Base-by-base conservation (phyloP, 1,140 invertebrate genomes). In the Ruditapes philippinarum region DNA sequence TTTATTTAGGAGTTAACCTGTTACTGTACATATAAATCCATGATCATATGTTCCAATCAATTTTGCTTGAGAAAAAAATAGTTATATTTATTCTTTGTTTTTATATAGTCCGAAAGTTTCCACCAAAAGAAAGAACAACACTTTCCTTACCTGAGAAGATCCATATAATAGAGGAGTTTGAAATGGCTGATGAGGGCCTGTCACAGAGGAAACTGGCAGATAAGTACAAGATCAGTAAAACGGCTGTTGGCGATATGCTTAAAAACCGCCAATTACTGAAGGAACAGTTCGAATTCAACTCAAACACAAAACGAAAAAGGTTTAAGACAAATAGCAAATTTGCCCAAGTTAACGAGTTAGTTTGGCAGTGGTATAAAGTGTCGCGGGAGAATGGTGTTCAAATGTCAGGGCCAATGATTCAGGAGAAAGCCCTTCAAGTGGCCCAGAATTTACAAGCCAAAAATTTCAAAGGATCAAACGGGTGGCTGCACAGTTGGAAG, bases 391-490 rank as follows among this genome's bases (percentile, higher is more conserved):
- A 78, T 31, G 78, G 79, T 19, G 51, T 89, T n/a, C 83, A 89
- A 65, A 78, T 91, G n/a, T 82, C 88, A n/a, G 88, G 90, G 11
- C 91, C 91, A 19, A 90, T 93, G 78, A 82, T 95, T 40, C 92
- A 94, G 78, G 91, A 91, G 19, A 92, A 94, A 85, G 94, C 92
- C 0, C 80, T 91, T 28, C 73, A 89, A 62, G 79, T 91, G 40
- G 92, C 92, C 33, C 84, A 92, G 45, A 82, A 89, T 54, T 88
- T 95, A 28, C 89, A 91, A 0, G 85, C 89, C 49, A 87, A 74
- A 49, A 92, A 95, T 51, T 95, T 95, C 80, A 94, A 93, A 38
- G 91, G 91, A 36, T 93, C 91, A 38, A 92, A 92, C 83, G 94
- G 93, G 9, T 95, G 94, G 94, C 89, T 94, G 78, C 91, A 93